phyloP scores from a whole-genome alignment of 37 sponge, comb jelly and placozoan species.

The Bolinopsis microptera region DNA sequence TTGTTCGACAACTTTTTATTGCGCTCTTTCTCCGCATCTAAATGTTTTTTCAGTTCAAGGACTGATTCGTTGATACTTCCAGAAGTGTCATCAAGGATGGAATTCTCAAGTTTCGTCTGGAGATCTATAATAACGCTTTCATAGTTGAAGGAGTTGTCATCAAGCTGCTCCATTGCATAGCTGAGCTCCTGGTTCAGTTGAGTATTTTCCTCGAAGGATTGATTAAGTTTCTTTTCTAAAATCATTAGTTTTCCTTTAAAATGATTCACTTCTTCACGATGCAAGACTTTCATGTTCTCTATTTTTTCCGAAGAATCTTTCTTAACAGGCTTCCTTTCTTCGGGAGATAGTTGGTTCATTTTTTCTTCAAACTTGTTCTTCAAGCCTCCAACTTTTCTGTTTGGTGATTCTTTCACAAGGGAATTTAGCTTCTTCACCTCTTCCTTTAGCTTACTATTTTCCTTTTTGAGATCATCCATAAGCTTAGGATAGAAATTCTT shows the following conservation, averaged over 20 bases:
- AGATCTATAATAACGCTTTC: slow-evolving; percentile 57
- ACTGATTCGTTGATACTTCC: not conserved
- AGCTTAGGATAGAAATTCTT: slow-evolving; percentile 64
- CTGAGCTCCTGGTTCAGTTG: slow-evolving; percentile 61
- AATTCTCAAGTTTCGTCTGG: slow-evolving; percentile 12
- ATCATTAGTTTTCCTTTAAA: slow-evolving; percentile 40
- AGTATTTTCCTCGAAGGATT: slow-evolving; percentile 31
- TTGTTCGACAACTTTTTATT: not conserved
- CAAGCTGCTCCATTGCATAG: slow-evolving; percentile 33
- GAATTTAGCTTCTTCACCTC: slow-evolving; percentile 23
- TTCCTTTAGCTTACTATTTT: not conserved
- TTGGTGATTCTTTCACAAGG: slow-evolving; percentile 51
- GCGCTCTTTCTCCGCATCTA: not conserved
- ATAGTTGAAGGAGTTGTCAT: slow-evolving; percentile 61
- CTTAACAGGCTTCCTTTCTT: not conserved
- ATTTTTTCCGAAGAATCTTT: not conserved
- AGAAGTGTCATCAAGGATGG: not conserved
- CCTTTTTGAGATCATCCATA: slow-evolving; percentile 62
- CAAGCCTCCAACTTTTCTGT: slow-evolving; percentile 25
- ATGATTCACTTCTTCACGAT: slow-evolving; percentile 50
- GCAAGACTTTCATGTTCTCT: slow-evolving; percentile 13
- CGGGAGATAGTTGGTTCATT: not conserved
- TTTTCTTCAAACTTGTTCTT: slow-evolving; percentile 64
- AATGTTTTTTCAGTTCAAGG: not conserved
- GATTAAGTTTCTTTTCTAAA: slow-evolving; percentile 20